Conservation (phyloP, 2,888 invertebrate species). For the Eupithecia exiguata region DNA sequence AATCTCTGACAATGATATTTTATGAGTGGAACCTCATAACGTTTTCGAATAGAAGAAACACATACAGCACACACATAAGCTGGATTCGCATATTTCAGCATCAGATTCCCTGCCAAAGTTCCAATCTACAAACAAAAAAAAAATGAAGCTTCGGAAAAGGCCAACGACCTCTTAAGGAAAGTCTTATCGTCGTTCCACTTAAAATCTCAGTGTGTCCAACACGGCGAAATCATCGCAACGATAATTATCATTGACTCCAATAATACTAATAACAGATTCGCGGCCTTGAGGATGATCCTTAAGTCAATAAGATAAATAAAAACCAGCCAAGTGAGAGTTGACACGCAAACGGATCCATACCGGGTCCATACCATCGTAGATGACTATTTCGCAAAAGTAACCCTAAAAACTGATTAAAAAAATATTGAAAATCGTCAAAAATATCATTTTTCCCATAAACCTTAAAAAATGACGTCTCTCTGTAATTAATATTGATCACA, state of each 20-base stretch:
- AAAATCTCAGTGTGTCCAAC: background rate
- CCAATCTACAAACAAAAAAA: conserved; percentile 77
- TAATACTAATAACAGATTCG: background rate
- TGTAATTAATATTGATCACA: conserved; percentile 77
- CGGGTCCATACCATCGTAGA: no score
- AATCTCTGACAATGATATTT: no score
- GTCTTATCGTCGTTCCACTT: background rate
- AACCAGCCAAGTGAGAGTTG: no score
- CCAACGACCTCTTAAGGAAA: no score
- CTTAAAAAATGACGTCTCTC: conserved; percentile 75
- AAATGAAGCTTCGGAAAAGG: background rate
- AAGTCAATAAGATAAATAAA: no score
- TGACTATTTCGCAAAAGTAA: no score
- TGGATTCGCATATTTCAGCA: conserved; percentile 84
- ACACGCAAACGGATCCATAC: no score
- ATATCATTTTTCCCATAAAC: conserved; percentile 74
- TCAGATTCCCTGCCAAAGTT: conserved; percentile 87
- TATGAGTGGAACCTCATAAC: no score
- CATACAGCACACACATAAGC: conserved; percentile 87
- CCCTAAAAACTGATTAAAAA: no score
- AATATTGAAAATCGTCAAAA: no score
- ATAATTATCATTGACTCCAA: background rate
- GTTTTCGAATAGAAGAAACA: conserved; percentile 84
- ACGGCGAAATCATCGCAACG: background rate
- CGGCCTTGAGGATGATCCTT: no score